Evolutionary conservation across 2,888 invertebrate species (phyloP), one percentile per base, ranked within the genome.

Genomic region (Athalia cordata): DNA sequence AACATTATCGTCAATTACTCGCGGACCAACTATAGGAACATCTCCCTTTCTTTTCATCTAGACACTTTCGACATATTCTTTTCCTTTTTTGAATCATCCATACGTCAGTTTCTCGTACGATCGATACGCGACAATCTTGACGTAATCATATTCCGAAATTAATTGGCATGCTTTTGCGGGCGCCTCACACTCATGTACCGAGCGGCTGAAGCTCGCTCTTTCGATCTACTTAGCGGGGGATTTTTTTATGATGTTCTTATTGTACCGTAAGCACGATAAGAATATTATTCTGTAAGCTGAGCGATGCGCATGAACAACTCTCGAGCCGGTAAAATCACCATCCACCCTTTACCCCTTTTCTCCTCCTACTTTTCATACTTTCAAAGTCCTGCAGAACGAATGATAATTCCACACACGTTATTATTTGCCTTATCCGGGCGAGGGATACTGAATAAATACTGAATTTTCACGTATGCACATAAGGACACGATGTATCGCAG

Each of bases 91-190:
- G 3, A 13, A 7, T 29, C 2, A 8, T 5, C 15, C 11, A 5
- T 13, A 61, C 49, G 29, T 29, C 29, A n/a, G 13, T 29, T 66
- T 49, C 47, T 3, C 4, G 49, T 29, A 49, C 47, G 49, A 66
- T 66, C 66, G 66, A 66, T 66, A 55, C 11, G 11, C 43, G 29
- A 29, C 43, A n/a, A 50, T 52, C 55, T 68, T 55, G 52, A 52
- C 29, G 29, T 29, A 29, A 68, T 68, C 43, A 29, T 43, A 50
- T 3, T 66, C 13, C 13, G 7, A 49, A 15, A 49, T 55, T 52
- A 55, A 68, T 55, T 68, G 43, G 52, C 68, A n/a, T n/a, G 68
- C 43, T 68, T 68, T 43, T 43, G 9, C 6, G 68, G 43, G 52
- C 52, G 49, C 8, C 13, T 67, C 49, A 13, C 66, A 67, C 49